Evolutionary conservation across 2,888 invertebrate genomes (phyloP).

Genomic region (Lamellibrachia satsuma): DNA sequence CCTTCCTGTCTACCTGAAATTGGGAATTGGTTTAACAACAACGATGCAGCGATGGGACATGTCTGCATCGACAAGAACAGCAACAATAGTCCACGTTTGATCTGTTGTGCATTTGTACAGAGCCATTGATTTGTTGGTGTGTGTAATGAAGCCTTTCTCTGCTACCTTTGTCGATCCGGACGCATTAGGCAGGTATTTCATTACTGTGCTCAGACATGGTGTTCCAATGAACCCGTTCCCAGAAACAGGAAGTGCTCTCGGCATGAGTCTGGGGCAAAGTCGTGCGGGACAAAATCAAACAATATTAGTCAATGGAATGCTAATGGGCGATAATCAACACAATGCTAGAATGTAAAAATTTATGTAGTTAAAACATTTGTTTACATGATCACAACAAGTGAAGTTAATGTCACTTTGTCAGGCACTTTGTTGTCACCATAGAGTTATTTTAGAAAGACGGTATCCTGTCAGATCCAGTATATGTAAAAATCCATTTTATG

Average conservation of each 20-base stretch:
- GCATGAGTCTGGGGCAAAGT: neutral
- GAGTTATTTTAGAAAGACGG: neutral
- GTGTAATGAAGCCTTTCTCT: neutral
- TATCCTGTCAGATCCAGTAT: neutral
- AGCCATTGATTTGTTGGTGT: neutral
- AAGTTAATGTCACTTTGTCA: neutral
- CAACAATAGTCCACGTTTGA: neutral
- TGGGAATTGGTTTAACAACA: neutral
- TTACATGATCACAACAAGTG: neutral
- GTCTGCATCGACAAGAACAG: neutral
- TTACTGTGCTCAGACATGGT: neutral
- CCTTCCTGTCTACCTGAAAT: neutral
- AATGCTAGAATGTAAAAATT: neutral
- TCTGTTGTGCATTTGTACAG: neutral
- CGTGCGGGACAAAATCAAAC: neutral
- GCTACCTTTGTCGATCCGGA: neutral
- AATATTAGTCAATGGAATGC: neutral
- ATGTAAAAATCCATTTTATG: neutral
- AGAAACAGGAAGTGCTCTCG: neutral
- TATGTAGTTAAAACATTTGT: neutral
- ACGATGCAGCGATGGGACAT: neutral
- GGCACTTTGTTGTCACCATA: neutral
- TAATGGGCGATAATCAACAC: neutral
- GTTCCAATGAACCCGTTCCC: neutral
- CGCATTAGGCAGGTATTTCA: neutral